Evolutionary conservation across 2,888 invertebrate genomes (phyloP), one percentile per base, ranked within the genome.

Genomic region (Helleia helle): DNA sequence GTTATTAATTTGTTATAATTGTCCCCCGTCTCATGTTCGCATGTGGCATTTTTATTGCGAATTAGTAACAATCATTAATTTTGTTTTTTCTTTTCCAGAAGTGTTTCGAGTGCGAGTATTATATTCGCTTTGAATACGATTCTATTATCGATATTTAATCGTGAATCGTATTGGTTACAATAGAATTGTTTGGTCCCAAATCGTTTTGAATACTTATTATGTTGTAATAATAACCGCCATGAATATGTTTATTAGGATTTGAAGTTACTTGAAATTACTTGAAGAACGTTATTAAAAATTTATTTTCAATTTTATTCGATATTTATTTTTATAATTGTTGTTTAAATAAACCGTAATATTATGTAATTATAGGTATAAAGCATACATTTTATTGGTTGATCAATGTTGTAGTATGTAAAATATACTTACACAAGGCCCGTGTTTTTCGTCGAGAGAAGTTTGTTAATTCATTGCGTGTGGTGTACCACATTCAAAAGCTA

Each of bases 1-100:
- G 81, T 77, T 77, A 76, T 76, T 79, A 84, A 84, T 84, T 81
- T 76, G 83, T 81, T 81, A 80, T 84, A 84, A 84, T 84, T 77
- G 73, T 74, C 69, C 77, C 77, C 65, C 48, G 44, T 56, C 67
- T 73, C 71, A 63, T 72, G 75, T 68, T 74, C 76, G 77, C 79
- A 81, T 84, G 84, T 77, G 84, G 84, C 81, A 81, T 80, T 84
- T 84, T 84, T 84, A 84, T 84, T 84, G 77, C 84, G 75, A 77
- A 80, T 84, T 81, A 83, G 74, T 71, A 64, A 71, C 76, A 76
- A 81, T 80, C 81, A 84, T 84, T 84, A 83, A 84, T 84, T 80
- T 80, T 76, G 76, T 81, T 80, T 79, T 79, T 74, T 74, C 71
- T 75, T 76, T 73, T 59, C 56, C 54, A 65, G 68, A 75, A 73